A percentile compares a stretch with the other conserved stretches of the same genome.
Evolutionary conservation across 1,140 invertebrate species (phyloP).

Genomic region (Euwallacea similis): DNA sequence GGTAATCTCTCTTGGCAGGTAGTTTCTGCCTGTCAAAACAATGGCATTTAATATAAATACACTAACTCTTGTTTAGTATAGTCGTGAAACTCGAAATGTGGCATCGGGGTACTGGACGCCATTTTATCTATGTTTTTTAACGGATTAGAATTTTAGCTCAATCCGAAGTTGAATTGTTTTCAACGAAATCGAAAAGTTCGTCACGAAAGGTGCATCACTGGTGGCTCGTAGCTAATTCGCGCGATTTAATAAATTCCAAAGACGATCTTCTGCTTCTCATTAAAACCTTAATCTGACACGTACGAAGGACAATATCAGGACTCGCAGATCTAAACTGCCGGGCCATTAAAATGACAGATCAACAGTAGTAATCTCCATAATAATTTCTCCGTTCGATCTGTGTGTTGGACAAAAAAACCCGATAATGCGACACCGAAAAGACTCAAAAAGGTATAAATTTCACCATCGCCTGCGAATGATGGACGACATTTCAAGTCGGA

Average conservation of each 20-base stretch:
- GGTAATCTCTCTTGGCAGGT: too few relatives aligned
- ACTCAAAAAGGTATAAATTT: conserved; percentile 31
- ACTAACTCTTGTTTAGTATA: too few relatives aligned
- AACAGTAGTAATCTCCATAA: background rate
- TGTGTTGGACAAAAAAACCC: background rate
- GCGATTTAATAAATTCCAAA: background rate
- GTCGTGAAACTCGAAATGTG: too few relatives aligned
- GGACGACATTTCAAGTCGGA: conserved; percentile 37
- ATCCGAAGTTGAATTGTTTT: background rate
- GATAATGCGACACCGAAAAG: conserved; percentile 26
- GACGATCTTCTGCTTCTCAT: background rate
- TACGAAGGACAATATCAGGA: conserved; percentile 9
- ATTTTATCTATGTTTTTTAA: background rate
- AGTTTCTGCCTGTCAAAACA: too few relatives aligned
- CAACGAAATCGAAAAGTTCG: background rate
- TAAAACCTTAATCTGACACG: conserved; percentile 13
- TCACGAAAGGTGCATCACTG: background rate
- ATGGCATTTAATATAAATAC: too few relatives aligned
- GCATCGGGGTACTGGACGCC: too few relatives aligned
- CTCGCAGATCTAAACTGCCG: background rate
- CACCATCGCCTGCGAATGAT: conserved; percentile 39
- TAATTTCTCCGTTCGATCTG: background rate
- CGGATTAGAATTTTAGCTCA: background rate
- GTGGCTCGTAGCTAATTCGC: background rate
- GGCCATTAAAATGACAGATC: background rate